Evolutionary conservation across 1,140 invertebrate genomes (phyloP).

Genomic region (Drosophila tropicalis): DNA sequence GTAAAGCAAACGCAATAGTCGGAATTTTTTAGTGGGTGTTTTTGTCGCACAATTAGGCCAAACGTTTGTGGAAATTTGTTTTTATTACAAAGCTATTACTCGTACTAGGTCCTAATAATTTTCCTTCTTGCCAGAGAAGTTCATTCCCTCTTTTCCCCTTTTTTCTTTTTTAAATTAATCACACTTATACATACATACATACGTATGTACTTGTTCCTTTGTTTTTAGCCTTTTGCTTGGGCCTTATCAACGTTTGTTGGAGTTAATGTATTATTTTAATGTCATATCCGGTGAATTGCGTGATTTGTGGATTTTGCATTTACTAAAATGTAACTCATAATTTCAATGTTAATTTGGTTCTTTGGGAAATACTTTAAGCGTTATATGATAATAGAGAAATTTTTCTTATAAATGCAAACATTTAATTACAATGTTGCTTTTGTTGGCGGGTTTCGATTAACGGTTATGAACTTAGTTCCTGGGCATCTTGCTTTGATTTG

Average conservation of each 20-base stretch:
- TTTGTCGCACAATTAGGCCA: slow-evolving; percentile 65
- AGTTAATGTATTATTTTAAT: slow-evolving; percentile 80
- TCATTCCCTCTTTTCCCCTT: not conserved
- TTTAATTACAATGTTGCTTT: not conserved
- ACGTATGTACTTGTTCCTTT: slow-evolving; percentile 3
- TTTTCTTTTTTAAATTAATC: slow-evolving; percentile 64
- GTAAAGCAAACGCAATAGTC: slow-evolving; percentile 45
- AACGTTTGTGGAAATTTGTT: slow-evolving; percentile 74
- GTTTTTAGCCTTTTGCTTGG: slow-evolving; percentile 26
- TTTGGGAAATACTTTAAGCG: not conserved
- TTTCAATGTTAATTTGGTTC: slow-evolving; percentile 18
- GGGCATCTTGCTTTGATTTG: not conserved
- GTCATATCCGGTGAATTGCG: slow-evolving; percentile 66
- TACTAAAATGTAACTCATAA: slow-evolving; percentile 15
- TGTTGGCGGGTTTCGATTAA: no score
- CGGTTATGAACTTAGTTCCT: no score
- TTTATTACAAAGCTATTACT: slow-evolving; percentile 73
- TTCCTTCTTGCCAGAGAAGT: slow-evolving; percentile 8
- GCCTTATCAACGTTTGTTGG: slow-evolving; percentile 65
- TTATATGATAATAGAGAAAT: not conserved
- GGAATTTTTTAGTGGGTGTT: slow-evolving; percentile 30
- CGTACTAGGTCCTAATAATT: slow-evolving; percentile 44
- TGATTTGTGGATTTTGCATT: slow-evolving; percentile 56
- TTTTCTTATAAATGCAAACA: not conserved
- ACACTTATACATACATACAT: slow-evolving; percentile 36